Conservation (phyloP, 1,140 invertebrate genomes). For the Agrypnia vestita region DNA sequence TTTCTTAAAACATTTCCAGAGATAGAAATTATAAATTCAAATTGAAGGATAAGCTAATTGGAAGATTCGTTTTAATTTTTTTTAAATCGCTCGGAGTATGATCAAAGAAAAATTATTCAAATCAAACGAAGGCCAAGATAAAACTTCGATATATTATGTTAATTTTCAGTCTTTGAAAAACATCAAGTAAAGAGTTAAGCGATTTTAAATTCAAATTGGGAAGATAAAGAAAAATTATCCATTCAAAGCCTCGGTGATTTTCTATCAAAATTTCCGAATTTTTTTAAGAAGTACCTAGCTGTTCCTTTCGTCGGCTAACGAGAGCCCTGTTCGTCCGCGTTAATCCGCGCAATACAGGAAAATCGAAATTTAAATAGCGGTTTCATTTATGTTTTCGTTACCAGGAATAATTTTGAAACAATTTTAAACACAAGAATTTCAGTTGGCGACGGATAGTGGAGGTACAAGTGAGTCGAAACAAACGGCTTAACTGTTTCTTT, state of each 20-base stretch:
- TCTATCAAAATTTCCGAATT: background rate
- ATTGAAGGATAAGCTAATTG: slow-evolving; percentile 1
- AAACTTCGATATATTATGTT: background rate
- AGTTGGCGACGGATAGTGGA: background rate
- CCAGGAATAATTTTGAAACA: background rate
- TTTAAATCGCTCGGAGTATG: background rate
- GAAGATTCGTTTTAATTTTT: slow-evolving; percentile 10
- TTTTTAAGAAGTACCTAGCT: background rate
- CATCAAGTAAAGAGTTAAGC: background rate
- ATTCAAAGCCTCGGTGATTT: background rate
- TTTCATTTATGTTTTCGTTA: slow-evolving; percentile 20
- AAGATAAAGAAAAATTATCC: slow-evolving; percentile 5
- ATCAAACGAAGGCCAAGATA: background rate
- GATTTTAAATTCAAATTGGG: slow-evolving; percentile 29
- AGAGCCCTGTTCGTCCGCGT: background rate
- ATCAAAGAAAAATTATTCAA: slow-evolving; percentile 22
- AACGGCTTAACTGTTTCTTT: slow-evolving; percentile 20
- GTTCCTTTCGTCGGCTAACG: background rate
- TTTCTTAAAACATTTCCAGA: too few species aligned
- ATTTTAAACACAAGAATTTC: background rate
- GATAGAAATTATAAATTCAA: background rate
- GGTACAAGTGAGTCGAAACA: background rate
- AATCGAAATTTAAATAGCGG: background rate
- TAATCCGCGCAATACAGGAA: slow-evolving; percentile 4
- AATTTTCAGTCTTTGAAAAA: slow-evolving; percentile 6